Evolutionary conservation across 2,888 invertebrate species (phyloP), one percentile per base, ranked within the genome.

Genomic region (Lasioglossum villosulum): DNA sequence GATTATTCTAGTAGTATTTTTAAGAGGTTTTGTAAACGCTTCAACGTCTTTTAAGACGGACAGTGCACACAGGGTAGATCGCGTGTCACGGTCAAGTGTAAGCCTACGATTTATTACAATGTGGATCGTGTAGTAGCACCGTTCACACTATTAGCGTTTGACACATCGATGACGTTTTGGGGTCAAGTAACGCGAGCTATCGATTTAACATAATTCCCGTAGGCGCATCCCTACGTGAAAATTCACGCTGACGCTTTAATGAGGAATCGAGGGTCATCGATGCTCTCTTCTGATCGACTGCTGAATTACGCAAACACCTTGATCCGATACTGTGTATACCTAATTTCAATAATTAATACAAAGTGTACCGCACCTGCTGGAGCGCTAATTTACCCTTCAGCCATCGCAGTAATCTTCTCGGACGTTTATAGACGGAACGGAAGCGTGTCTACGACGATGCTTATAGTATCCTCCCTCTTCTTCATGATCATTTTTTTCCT

Each of bases 121-220:
- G 72, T 59, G 45, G 63, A 73, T n/a, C 48, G 71, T 39, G 30
- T 39, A n/a, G 16, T 30, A 42, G 37, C 34, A 45, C 23, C 48
- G 63, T 84, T 74, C 79, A 63, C 77, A 59, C 78, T 39, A 48
- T 80, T 82, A 71, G 45, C 45, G 59, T 81, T 30, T 30, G 59
- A 52, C 82, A 71, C 73, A 56, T 63, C 71, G 78, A 42, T 52
- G 86, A 80, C 86, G 81, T 75, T 84, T 87, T 81, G 77, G 79
- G 83, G 87, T 86, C 86, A 82, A 86, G 79, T 56, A 86, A 86
- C 87, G 76, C 37, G 56, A 78, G 77, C 74, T 81, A 82, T 86
- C 80, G 87, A 82, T 87, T 84, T 76, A 86, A 74, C 79, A 73
- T 78, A 80, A 77, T 79, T 78, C 68, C 27, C 45, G 76, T 81